These are phyloP conservation scores for Micrasema longulum DNA, from an alignment of 1,140 invertebrate species.

Conservation along the genomic window DNA sequence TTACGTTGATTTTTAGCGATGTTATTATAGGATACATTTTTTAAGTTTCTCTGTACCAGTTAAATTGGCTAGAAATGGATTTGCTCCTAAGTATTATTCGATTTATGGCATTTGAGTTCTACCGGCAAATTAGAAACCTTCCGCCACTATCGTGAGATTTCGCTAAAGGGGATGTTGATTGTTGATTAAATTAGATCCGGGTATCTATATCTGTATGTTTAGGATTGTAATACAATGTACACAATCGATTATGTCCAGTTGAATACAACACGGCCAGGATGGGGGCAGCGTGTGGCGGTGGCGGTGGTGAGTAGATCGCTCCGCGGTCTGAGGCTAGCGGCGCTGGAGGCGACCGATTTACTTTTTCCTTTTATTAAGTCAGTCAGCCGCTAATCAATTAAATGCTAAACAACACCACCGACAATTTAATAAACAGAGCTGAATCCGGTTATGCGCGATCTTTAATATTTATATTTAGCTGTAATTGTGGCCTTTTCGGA, in stretches of 20 bases:
- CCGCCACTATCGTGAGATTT: too few species aligned
- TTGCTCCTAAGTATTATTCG: too few species aligned
- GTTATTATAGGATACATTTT: too few species aligned
- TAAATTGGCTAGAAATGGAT: too few species aligned
- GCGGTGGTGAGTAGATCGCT: not conserved
- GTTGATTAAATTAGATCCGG: not conserved
- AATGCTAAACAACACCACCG: slow-evolving; percentile 46
- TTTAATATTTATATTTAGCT: slow-evolving; percentile 38
- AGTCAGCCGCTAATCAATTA: slow-evolving; percentile 51
- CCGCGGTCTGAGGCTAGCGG: slow-evolving; percentile 2
- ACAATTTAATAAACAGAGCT: slow-evolving; percentile 43
- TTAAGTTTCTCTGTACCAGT: too few species aligned
- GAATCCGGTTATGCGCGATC: slow-evolving; percentile 33
- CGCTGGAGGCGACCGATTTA: slow-evolving; percentile 41
- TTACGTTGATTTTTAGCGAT: too few species aligned
- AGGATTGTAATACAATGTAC: slow-evolving; percentile 19
- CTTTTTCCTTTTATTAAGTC: slow-evolving; percentile 51
- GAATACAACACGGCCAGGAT: not conserved
- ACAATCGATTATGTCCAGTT: not conserved
- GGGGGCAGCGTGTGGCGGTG: not conserved
- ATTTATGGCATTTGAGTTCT: too few species aligned
- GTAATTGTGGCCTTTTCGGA: slow-evolving; percentile 22
- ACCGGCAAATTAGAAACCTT: too few species aligned
- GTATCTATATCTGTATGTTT: slow-evolving; percentile 24
- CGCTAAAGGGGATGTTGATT: too few species aligned